A percentile compares a stretch with the other conserved stretches of the same genome.
Conservation (phyloP, 2,888 invertebrate species). For the Acronicta psi region DNA sequence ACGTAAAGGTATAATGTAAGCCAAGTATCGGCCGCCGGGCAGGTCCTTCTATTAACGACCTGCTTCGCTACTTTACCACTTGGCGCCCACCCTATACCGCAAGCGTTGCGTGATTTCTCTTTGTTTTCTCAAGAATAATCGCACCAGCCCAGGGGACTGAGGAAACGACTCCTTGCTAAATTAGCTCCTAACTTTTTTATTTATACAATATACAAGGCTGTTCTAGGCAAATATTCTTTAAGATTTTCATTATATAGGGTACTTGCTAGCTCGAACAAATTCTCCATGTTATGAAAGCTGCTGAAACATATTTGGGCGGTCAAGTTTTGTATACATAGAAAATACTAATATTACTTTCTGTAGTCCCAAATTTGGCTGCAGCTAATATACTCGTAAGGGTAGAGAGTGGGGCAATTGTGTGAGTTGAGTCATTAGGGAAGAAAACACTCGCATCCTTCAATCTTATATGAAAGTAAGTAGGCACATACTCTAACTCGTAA, state of each 20-base stretch:
- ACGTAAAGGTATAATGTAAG: constrained; percentile 56
- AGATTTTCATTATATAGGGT: constrained; percentile 49
- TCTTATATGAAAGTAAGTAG: constrained; percentile 49
- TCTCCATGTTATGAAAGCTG: constrained; percentile 49
- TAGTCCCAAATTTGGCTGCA: constrained; percentile 20
- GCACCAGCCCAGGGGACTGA: constrained; percentile 56
- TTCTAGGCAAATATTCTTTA: constrained; percentile 51
- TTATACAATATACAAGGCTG: constrained; percentile 54
- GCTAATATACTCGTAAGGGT: constrained; percentile 31
- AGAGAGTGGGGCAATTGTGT: constrained; percentile 28
- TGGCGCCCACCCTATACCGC: constrained; percentile 56
- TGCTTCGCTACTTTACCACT: constrained; percentile 65
- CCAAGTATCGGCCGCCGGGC: constrained; percentile 61
- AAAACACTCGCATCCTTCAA: constrained; percentile 28
- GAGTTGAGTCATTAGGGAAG: constrained; percentile 38
- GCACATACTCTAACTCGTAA: constrained; percentile 56
- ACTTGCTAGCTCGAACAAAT: constrained; percentile 38
- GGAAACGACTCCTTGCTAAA: constrained; percentile 59
- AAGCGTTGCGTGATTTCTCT: constrained; percentile 63
- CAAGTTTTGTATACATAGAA: constrained; percentile 27
- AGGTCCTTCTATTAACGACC: constrained; percentile 65
- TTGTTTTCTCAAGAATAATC: constrained; percentile 67
- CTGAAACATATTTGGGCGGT: constrained; percentile 37
- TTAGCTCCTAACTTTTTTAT: constrained; percentile 64
- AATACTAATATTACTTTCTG: constrained; percentile 33